These are phyloP conservation scores for Zoanthus sociatus DNA, from an alignment of 92 coral and sea anemone genomes.

Conservation along the genomic window DNA sequence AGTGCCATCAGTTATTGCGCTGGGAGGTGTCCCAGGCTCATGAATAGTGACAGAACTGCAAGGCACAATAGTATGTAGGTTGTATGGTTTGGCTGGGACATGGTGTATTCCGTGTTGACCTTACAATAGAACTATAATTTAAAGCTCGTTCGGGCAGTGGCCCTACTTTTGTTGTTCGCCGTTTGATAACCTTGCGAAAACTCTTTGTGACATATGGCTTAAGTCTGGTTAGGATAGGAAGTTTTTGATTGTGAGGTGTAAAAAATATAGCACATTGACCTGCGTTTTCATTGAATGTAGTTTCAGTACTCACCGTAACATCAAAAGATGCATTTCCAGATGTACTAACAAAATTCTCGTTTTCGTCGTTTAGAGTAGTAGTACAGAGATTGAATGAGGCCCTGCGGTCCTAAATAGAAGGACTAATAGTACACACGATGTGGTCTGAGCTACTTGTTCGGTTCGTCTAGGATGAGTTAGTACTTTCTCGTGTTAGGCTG, in stretches of 20 bases:
- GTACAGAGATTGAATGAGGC: slow-evolving; percentile 11
- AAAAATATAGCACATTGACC: slow-evolving; percentile 8
- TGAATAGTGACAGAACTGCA: slow-evolving; percentile 3
- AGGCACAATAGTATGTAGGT: slow-evolving; percentile 1
- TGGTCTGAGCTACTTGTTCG: slow-evolving; percentile 9
- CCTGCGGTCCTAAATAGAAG: slow-evolving; percentile 22
- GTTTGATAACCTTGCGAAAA: slow-evolving; percentile 22
- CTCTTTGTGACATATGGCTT: slow-evolving; percentile 17
- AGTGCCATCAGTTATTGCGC: neutral
- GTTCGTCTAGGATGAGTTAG: slow-evolving; percentile 14
- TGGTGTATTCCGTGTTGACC: neutral
- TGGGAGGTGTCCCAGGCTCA: slow-evolving; percentile 6
- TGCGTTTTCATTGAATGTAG: slow-evolving; percentile 10
- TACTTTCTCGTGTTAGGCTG: slow-evolving; percentile 20
- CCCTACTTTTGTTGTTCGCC: slow-evolving; percentile 15
- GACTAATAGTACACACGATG: slow-evolving; percentile 12
- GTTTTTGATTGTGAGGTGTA: slow-evolving; percentile 19
- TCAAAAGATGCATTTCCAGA: slow-evolving; percentile 16
- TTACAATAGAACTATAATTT: neutral
- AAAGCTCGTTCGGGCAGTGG: slow-evolving; percentile 1
- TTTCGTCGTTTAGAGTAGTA: slow-evolving; percentile 19
- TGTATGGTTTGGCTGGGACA: slow-evolving; percentile 8
- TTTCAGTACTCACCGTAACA: slow-evolving; percentile 17
- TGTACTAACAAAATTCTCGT: neutral
- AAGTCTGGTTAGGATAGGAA: slow-evolving; percentile 14